Conservation (phyloP, 1,140 invertebrate genomes). For the Spodoptera frugiperda region DNA sequence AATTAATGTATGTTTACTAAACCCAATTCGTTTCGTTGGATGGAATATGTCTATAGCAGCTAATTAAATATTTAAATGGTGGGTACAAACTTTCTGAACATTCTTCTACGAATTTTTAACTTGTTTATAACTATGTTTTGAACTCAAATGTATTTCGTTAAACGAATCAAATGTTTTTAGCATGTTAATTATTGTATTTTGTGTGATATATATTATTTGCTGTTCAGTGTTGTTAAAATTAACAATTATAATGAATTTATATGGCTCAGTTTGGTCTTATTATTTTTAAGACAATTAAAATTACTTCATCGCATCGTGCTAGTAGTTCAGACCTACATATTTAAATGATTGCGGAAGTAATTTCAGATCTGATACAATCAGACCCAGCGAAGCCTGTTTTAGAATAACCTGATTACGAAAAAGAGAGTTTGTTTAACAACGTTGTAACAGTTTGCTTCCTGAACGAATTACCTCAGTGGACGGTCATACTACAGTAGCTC, state of each 20-base stretch:
- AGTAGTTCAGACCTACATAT: conserved; percentile 41
- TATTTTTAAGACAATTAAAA: conserved; percentile 32
- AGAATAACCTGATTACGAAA: conserved; percentile 30
- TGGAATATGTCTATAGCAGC: conserved; percentile 64
- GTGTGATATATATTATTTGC: not conserved
- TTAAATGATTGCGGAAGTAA: conserved; percentile 48
- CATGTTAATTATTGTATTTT: not conserved
- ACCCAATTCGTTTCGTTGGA: conserved; percentile 56
- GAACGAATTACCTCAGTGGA: not conserved
- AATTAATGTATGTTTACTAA: conserved; percentile 76
- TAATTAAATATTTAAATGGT: conserved; percentile 76
- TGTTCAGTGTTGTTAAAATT: not conserved
- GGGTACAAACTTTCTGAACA: conserved; percentile 57
- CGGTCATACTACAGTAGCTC: not conserved
- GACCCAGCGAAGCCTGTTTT: conserved; percentile 40
- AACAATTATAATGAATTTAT: not conserved
- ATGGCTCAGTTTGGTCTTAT: conserved; percentile 11
- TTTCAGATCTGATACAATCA: conserved; percentile 43
- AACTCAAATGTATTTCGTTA: not conserved
- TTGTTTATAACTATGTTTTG: conserved; percentile 57
- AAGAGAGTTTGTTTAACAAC: conserved; percentile 19
- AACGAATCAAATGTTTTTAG: too few species aligned
- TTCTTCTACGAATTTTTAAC: conserved; percentile 43
- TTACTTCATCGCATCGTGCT: conserved; percentile 32
- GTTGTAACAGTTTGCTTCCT: conserved; percentile 24